phyloP scores from a whole-genome alignment of 1,140 invertebrate genomes.

The Amyelois transitella region DNA sequence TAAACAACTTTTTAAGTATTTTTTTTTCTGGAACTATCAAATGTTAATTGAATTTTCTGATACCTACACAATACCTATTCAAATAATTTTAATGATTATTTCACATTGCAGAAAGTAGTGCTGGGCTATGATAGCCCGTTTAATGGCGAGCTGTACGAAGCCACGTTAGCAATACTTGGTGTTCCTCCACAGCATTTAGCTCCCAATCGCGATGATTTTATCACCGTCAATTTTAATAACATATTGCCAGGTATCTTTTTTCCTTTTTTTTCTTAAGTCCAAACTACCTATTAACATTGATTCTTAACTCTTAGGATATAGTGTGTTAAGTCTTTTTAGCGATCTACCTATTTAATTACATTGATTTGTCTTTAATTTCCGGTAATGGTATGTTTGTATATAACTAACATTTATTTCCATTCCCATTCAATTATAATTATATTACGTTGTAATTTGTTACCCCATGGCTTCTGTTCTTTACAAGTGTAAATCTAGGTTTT shows the following conservation, averaged over 20 bases:
- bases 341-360: no score
- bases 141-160: conserved; percentile 25
- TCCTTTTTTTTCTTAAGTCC: no score
- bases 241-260: conserved; percentile 38
- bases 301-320: no score
- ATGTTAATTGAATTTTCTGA: neutral
- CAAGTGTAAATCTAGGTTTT: no score
- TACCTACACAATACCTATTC: neutral
- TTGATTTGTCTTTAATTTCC: no score
- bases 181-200: conserved; percentile 50
- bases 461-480: no score
- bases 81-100: neutral
- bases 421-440: no score
- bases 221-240: conserved; percentile 31
- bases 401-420: no score
- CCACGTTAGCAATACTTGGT: conserved; percentile 36
- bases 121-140: conserved; percentile 50
- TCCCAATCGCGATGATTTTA: conserved; percentile 39
- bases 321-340: no score
- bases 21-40: neutral
- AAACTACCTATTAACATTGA: no score
- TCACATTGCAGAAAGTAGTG: conserved; percentile 36
- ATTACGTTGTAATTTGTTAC: no score
- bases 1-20: neutral
- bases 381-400: no score